These are phyloP conservation scores for Apis florea DNA, from an alignment of 1,140 invertebrate species.

Conservation along the genomic window DNA sequence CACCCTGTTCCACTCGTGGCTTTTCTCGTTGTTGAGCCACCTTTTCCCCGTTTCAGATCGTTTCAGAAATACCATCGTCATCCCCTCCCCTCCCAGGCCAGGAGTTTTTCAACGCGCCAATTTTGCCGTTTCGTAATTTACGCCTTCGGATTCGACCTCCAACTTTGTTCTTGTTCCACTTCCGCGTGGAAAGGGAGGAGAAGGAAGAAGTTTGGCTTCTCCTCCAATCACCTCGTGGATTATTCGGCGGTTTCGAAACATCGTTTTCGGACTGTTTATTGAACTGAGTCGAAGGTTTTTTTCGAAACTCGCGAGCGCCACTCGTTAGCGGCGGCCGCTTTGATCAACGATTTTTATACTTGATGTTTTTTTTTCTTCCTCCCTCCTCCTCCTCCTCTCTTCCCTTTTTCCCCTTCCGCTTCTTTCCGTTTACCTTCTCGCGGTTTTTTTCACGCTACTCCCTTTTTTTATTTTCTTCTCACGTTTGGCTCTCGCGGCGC, in stretches of 20 bases:
- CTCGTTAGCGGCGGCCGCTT: slow-evolving; percentile 19
- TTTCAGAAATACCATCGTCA: slow-evolving; percentile 10
- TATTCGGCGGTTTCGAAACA: background rate
- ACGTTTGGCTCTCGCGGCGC: background rate
- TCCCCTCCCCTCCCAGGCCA: background rate
- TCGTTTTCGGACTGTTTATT: slow-evolving; percentile 13
- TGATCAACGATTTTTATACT: slow-evolving; percentile 27
- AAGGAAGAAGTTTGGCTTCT: background rate
- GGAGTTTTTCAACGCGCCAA: background rate
- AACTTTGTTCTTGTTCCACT: background rate
- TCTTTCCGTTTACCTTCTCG: background rate
- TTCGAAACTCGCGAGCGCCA: background rate
- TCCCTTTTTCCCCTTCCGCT: background rate
- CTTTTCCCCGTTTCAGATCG: background rate
- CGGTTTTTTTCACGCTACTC: background rate
- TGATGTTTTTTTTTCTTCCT: background rate
- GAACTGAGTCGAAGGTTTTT: background rate
- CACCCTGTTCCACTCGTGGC: background rate
- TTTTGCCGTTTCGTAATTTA: slow-evolving; percentile 17
- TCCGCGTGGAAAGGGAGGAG: background rate
- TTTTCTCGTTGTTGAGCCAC: background rate
- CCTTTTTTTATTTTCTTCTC: too few relatives aligned
- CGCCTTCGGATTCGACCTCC: background rate
- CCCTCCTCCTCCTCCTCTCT: background rate
- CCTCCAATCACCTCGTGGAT: background rate